These are phyloP conservation scores for Sialia sialis DNA, from an alignment of 2,113 vertebrate species.

Conservation along the genomic window DNA sequence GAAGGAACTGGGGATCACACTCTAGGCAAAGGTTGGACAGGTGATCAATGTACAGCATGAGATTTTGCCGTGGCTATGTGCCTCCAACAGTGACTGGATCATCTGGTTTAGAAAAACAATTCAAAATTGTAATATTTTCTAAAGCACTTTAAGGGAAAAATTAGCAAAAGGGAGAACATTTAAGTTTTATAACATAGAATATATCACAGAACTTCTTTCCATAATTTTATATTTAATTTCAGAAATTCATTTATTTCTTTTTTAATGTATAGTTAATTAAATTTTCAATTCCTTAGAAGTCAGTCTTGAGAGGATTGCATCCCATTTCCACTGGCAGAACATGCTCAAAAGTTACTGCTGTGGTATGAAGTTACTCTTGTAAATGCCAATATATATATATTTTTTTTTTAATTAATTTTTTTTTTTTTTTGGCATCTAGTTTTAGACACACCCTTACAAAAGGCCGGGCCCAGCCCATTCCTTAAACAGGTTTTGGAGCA, in stretches of 20 bases:
- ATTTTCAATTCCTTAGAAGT: neutral
- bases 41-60: constrained; percentile 88
- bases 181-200: neutral
- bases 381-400: neutral
- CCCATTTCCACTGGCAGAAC: neutral
- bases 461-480: neutral
- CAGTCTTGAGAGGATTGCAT: neutral
- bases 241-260: neutral
- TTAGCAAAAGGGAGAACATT: neutral
- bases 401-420: too few relatives aligned
- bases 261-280: neutral
- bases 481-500: neutral
- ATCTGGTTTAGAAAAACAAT: constrained; percentile 80
- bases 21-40: constrained; percentile 90
- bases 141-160: neutral
- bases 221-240: neutral
- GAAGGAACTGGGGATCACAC: constrained; percentile 82
- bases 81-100: constrained; percentile 93
- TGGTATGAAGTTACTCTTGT: neutral
- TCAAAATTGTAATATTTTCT: constrained; percentile 58
- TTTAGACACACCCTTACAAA: neutral
- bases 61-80: constrained; percentile 89
- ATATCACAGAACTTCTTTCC: neutral
- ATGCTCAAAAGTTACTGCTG: neutral
- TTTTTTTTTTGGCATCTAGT: neutral